These are phyloP conservation scores for Siphonodentalium dalli DNA, from an alignment of 2,888 invertebrate genomes.

Conservation along the genomic window DNA sequence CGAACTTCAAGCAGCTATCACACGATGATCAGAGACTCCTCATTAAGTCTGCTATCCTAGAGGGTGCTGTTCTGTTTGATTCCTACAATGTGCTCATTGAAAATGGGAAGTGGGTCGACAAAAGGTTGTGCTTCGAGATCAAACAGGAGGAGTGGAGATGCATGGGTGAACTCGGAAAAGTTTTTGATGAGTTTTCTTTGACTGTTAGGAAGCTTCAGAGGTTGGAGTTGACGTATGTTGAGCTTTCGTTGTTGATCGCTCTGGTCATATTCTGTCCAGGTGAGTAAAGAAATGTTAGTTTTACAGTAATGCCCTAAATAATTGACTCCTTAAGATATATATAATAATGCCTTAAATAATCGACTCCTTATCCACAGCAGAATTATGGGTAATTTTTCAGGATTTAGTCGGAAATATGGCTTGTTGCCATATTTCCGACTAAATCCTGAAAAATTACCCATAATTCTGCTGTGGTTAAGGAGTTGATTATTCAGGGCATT, in stretches of 20 bases:
- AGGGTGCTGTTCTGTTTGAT: conserved; percentile 44
- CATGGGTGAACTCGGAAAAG: conserved; percentile 36
- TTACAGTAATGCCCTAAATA: too few species aligned
- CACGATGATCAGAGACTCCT: conserved; percentile 46
- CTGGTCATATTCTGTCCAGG: conserved; percentile 50
- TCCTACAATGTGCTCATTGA: conserved; percentile 34
- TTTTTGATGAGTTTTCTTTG: conserved; percentile 34
- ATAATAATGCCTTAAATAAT: too few species aligned
- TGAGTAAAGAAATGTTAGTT: conserved; percentile 27
- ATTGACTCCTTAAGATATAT: too few species aligned
- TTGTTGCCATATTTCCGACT: too few species aligned
- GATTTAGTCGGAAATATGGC: too few species aligned
- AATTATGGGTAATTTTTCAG: too few species aligned
- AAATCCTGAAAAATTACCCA: too few species aligned
- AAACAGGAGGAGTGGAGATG: conserved; percentile 19
- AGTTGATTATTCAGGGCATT: too few species aligned
- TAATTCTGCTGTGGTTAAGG: too few species aligned
- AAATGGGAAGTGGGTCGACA: conserved; percentile 29
- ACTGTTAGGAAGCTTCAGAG: conserved; percentile 34
- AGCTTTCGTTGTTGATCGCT: conserved; percentile 38
- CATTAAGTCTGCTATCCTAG: conserved; percentile 49
- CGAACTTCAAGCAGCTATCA: conserved; percentile 47
- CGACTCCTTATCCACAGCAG: too few species aligned
- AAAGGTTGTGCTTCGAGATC: conserved; percentile 35
- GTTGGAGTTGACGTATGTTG: conserved; percentile 40